These are phyloP conservation scores for Drosophila seclusa DNA, from an alignment of 2,888 invertebrate species.

Conservation along the genomic window DNA sequence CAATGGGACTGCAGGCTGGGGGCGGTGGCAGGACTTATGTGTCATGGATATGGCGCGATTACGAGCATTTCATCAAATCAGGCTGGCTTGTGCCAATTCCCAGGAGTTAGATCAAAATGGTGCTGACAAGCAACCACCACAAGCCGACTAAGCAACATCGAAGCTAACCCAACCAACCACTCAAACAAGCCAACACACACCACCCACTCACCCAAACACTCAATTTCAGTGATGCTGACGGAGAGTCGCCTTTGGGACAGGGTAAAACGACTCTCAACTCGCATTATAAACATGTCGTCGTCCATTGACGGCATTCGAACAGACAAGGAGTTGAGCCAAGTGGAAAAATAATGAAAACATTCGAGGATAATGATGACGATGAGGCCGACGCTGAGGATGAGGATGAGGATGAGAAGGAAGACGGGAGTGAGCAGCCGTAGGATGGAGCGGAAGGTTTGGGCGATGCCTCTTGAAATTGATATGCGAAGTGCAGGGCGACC, in stretches of 20 bases:
- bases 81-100: constrained; percentile 64
- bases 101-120: constrained; percentile 73
- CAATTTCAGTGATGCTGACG: constrained; percentile 1
- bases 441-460: constrained; percentile 13
- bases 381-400: not conserved
- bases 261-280: constrained; percentile 42
- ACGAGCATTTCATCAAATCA: constrained; percentile 68
- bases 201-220: constrained; percentile 10
- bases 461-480: constrained; percentile 78
- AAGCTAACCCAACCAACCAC: constrained; percentile 15
- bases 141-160: constrained; percentile 27
- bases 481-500: constrained; percentile 53
- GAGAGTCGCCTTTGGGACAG: not conserved
- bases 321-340: constrained; percentile 84
- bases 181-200: not conserved
- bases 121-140: constrained; percentile 49
- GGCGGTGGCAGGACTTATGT: constrained; percentile 26
- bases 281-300: constrained; percentile 63
- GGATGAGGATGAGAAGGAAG: not conserved
- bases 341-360: constrained; percentile 84
- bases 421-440: not conserved
- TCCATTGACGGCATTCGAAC: constrained; percentile 82
- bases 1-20: not conserved
- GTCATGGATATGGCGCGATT: constrained; percentile 64
- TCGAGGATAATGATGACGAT: constrained; percentile 72